Base-by-base conservation (phyloP, 2,888 invertebrate species). In the Dichetophora obliterata region DNA sequence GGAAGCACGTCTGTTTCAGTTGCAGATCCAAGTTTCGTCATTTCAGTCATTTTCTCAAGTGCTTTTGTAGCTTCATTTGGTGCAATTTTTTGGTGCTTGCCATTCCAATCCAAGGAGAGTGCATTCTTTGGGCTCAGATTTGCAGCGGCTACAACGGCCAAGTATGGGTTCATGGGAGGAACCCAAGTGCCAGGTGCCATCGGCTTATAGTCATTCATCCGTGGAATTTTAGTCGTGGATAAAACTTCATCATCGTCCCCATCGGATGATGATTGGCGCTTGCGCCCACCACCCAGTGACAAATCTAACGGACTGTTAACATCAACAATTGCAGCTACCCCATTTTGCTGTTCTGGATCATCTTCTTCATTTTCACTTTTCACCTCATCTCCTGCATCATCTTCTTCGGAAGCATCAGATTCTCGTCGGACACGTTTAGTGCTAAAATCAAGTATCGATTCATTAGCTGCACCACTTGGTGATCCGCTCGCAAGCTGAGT, bases 31-130 rank as follows among this genome's bases (percentile, higher is more conserved):
- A 96, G 90, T 85, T 96, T 93, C 84, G 96, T 96, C 84, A 96
- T 91, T 86, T 96, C 96, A 84, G 95, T 95, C 96, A 96, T 96
- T 88, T 96, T 96, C 87, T 96, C 96, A 75, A 96, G 89, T 8
- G 96, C 96, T 88, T 96, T 96, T 16, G 95, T 94, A 0, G 96
- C 95, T 84, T 96, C 96, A 84, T 92, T 95, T 0, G 95, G 94
- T 31, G 92, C 92, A 89, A 94, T 91, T 86, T 95, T 95, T 82
- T 94, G 89, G 43, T 43, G 43, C 89, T 95, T 95, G n/a, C 78
- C 78, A 77, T 78, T 50, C 95, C 95, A 85, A 95, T 95, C 95
- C 94, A 95, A 57, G 92, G 92, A 14, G 91, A 78, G 91, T 27
- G 91, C 87, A 61, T 90, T 91, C 87, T 95, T 95, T 19, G 94